Evolutionary conservation across 1,140 invertebrate species (phyloP).

Genomic region (Pantala flavescens): DNA sequence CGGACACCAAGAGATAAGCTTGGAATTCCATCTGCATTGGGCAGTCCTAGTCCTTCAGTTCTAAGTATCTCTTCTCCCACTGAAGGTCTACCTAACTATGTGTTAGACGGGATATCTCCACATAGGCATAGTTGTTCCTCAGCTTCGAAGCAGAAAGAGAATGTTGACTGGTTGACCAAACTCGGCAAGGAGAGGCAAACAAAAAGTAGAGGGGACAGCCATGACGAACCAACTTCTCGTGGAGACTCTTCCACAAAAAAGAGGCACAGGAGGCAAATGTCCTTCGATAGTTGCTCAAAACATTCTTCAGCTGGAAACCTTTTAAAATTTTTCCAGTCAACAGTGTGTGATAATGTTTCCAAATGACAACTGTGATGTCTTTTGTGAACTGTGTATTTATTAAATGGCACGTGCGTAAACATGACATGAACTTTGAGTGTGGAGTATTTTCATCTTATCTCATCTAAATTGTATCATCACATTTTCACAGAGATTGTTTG

Average conservation of each 20-base stretch:
- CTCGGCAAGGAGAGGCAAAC: slow-evolving; percentile 45
- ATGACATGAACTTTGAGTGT: too few species aligned
- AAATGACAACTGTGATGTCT: background rate
- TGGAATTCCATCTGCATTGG: background rate
- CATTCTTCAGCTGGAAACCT: background rate
- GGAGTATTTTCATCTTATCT: too few species aligned
- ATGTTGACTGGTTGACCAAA: slow-evolving; percentile 60
- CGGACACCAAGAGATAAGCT: background rate
- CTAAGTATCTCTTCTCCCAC: slow-evolving; percentile 48
- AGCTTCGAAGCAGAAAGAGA: slow-evolving; percentile 48
- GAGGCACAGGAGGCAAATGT: background rate
- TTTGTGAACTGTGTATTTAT: too few species aligned
- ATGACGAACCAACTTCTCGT: background rate
- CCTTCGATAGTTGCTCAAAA: background rate
- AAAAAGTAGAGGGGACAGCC: background rate
- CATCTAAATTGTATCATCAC: too few species aligned
- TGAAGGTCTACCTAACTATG: slow-evolving; percentile 63
- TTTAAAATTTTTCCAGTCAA: background rate
- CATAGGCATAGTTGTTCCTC: slow-evolving; percentile 58
- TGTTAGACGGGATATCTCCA: slow-evolving; percentile 60
- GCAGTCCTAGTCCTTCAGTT: background rate
- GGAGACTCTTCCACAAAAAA: background rate
- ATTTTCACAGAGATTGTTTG: too few species aligned
- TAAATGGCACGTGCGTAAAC: too few species aligned
- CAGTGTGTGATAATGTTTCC: background rate